Evolutionary conservation across 2,888 invertebrate genomes (phyloP).

Genomic region (Perdita meconis): DNA sequence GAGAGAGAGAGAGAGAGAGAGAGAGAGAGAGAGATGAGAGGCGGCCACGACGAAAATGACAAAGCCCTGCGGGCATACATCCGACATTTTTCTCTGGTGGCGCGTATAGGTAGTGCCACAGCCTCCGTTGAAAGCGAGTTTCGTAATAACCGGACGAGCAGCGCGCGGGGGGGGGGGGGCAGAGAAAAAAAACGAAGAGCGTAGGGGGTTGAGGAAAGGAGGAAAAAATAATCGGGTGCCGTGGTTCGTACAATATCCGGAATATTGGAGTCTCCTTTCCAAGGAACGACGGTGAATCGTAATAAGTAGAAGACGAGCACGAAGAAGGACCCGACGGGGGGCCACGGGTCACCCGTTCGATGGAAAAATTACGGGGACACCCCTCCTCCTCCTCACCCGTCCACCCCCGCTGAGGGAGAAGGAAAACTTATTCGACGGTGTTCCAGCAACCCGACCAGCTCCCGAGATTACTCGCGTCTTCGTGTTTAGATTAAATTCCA

Average conservation of each 20-base stretch:
- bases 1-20: too few species aligned
- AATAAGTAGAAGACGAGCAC: conserved; percentile 62
- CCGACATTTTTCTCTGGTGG: conserved; percentile 71
- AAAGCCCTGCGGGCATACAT: conserved; percentile 75
- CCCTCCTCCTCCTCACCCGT: not conserved
- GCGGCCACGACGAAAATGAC: conserved; percentile 77
- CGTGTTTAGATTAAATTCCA: conserved; percentile 58
- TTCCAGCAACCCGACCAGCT: conserved; percentile 39
- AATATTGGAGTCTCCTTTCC: conserved; percentile 66
- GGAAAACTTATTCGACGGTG: conserved; percentile 45
- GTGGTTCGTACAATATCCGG: conserved; percentile 73
- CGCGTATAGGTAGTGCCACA: conserved; percentile 53
- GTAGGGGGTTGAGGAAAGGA: not conserved
- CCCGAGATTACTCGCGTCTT: conserved; percentile 57
- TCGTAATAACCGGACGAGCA: conserved; percentile 73
- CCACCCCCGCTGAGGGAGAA: conserved; percentile 20
- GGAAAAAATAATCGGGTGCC: conserved; percentile 67
- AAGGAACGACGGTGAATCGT: conserved; percentile 57
- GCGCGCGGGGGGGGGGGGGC: conserved; percentile 35
- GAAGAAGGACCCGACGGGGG: conserved; percentile 21
- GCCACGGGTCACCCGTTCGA: conserved; percentile 52
- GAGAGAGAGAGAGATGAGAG: too few species aligned
- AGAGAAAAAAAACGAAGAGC: conserved; percentile 13
- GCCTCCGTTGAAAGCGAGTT: conserved; percentile 73
- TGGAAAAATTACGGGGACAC: conserved; percentile 56